Base-by-base conservation (phyloP, 2,113 vertebrate genomes). In the Pedionomus torquatus region DNA sequence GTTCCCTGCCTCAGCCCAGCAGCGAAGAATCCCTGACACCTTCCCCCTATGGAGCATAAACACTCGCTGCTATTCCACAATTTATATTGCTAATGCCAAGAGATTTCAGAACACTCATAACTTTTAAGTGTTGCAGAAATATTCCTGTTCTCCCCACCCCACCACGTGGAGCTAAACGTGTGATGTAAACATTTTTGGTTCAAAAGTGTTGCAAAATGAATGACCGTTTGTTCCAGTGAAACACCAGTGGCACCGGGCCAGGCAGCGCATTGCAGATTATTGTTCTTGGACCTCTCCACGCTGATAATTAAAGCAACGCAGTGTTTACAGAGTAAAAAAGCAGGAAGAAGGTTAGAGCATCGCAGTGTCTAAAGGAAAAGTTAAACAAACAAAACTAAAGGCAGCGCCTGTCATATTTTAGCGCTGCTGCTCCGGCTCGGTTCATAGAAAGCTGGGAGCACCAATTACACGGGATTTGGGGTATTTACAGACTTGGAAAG, bases 41-140 rank as follows among this genome's bases (percentile, higher is more conserved):
- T 86, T 97, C 89, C 92, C 87, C 88, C 78, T 51, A n/a, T 2
- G 31, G 87, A 95, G 95, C 88, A 79, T 51, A 97, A 96, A 96
- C 93, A 88, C 93, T 79, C 87, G 20, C 85, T 49, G 91, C 83
- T 68, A 87, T 90, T 89, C 92, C 87, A 94, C 93, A 94, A 95
- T 96, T 97, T 97, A 97, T 81, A 92, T 15, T 70, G 91, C 85
- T 71, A 61, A 87, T 72, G 95, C 96, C 96, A 97, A 94, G 97
- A 97, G 95, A 97, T 96, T 97, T 93, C 93, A 30, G 93, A 97
- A 93, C 96, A 97, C 96, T 97, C 97, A 93, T 72, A 96, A 95
- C 87, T 95, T 92, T 91, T 58, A 96, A 97, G 97, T 93, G 97
- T 90, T 97, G 91, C 96, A 91, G 89, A 97, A 97, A 96, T 92